Evolutionary conservation across 2,113 vertebrate species (phyloP).

Genomic region (Zosterops japonicus): DNA sequence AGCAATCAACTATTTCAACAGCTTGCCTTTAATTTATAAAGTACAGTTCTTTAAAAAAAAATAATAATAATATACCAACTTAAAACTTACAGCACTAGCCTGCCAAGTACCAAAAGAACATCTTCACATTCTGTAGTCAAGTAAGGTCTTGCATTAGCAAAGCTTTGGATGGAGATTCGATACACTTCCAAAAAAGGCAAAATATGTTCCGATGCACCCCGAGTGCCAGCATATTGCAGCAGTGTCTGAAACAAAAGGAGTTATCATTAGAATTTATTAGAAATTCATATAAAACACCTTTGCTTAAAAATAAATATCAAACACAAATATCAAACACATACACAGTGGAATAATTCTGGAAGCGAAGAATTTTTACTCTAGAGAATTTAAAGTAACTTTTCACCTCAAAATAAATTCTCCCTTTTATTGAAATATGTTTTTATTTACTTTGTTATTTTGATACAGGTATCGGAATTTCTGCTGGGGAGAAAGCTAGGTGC

Average conservation of each 20-base stretch:
- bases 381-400: background rate
- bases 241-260: conserved; percentile 82
- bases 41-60: background rate
- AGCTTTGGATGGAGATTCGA: conserved; percentile 94
- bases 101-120: conserved; percentile 91
- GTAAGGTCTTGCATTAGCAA: conserved; percentile 90
- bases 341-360: background rate
- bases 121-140: conserved; percentile 93
- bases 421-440: background rate
- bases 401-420: background rate
- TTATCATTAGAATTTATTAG: background rate
- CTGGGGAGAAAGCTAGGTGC: background rate
- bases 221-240: conserved; percentile 91
- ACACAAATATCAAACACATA: background rate
- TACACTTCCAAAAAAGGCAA: conserved; percentile 93
- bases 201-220: conserved; percentile 92
- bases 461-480: background rate
- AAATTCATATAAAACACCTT: background rate
- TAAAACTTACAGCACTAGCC: conserved; percentile 92
- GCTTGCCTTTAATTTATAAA: background rate
- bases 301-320: background rate
- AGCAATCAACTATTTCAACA: background rate
- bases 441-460: background rate
- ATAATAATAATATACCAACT: background rate
- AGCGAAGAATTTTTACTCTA: background rate